Conservation (phyloP, 2,113 vertebrate genomes). For the Chamaetylas fuelleborni region DNA sequence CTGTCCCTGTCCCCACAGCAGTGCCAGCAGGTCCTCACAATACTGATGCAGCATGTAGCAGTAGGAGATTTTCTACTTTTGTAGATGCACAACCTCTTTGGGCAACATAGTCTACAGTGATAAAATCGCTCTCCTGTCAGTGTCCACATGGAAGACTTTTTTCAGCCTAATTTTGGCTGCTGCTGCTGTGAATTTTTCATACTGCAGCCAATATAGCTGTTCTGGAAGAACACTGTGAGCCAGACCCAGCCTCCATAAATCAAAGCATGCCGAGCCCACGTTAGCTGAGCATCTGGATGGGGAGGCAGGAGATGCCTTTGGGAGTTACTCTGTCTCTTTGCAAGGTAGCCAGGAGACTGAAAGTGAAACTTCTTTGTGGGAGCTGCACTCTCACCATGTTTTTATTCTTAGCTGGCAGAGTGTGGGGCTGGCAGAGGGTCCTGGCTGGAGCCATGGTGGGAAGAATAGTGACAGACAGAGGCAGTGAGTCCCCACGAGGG, state of each 20-base stretch:
- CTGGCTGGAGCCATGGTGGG: neutral
- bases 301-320: conserved; percentile 14
- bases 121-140: neutral
- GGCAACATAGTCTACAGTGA: neutral
- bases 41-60: neutral
- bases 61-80: neutral
- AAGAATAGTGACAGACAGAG: neutral
- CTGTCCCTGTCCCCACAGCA: neutral
- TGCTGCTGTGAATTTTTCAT: conserved; percentile 14
- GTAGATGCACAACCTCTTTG: neutral
- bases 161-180: conserved; percentile 26
- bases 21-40: neutral
- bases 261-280: neutral
- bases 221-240: conserved; percentile 24
- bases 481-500: neutral
- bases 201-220: neutral
- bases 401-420: neutral
- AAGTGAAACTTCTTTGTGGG: neutral
- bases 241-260: conserved; percentile 24
- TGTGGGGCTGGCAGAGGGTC: neutral
- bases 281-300: conserved; percentile 21
- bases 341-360: conserved; percentile 3
- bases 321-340: conserved; percentile 11
- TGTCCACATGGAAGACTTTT: neutral
- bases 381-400: neutral